Evolutionary conservation across 1,140 invertebrate genomes (phyloP).

Genomic region (Nymphalis io): DNA sequence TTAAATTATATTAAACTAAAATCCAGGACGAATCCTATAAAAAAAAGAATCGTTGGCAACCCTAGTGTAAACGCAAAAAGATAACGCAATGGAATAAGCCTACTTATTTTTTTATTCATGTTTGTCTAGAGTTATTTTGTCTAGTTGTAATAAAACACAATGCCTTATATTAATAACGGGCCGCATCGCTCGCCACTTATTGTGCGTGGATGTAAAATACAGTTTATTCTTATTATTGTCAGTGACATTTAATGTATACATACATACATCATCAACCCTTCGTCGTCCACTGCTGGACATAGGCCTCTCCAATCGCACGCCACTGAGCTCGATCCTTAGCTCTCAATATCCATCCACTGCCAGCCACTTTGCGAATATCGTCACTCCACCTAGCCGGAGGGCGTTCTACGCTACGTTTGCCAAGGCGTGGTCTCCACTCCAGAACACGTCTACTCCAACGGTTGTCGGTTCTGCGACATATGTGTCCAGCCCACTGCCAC

Average conservation of each 20-base stretch:
- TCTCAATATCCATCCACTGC: no score
- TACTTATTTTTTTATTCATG: slow-evolving; percentile 3
- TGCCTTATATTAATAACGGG: background rate
- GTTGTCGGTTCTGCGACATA: no score
- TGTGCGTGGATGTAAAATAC: background rate
- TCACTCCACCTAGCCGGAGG: no score
- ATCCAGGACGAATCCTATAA: background rate
- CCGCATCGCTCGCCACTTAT: background rate
- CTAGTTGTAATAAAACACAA: slow-evolving; percentile 1
- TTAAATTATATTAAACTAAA: background rate
- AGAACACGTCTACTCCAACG: no score
- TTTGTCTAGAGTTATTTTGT: background rate
- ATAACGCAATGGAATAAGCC: slow-evolving; percentile 2
- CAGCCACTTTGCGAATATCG: no score
- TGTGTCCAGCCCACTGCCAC: no score
- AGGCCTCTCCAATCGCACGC: no score
- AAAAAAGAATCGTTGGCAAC: background rate
- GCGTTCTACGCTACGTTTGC: no score
- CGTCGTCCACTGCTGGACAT: no score
- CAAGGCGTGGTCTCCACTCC: no score
- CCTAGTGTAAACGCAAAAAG: background rate
- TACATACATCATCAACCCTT: no score
- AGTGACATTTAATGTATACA: background rate
- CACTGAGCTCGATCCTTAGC: no score
- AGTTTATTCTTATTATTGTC: background rate